Conservation (phyloP, 2,888 invertebrate genomes). For the Ectobius pallidus region DNA sequence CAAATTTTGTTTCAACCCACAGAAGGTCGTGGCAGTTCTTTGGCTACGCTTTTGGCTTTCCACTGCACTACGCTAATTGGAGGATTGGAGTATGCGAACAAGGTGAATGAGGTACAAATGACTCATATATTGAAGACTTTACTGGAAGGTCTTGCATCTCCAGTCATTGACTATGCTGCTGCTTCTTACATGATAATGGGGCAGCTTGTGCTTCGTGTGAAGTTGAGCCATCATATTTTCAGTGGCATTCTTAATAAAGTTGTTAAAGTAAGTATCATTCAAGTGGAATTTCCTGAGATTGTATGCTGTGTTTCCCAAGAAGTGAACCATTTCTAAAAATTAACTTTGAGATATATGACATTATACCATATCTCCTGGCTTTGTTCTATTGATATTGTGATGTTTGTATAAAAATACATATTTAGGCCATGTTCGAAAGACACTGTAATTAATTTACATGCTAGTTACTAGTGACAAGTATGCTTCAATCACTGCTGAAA, state of each 20-base stretch:
- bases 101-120: constrained; percentile 60
- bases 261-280: constrained; percentile 54
- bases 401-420: too few species aligned
- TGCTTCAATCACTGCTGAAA: too few species aligned
- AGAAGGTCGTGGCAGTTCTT: constrained; percentile 59
- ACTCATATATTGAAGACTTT: constrained; percentile 72
- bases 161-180: constrained; percentile 72
- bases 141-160: constrained; percentile 71
- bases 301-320: too few species aligned
- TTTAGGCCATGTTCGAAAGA: too few species aligned
- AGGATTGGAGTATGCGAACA: constrained; percentile 63
- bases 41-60: constrained; percentile 79
- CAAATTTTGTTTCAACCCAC: too few species aligned
- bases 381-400: too few species aligned
- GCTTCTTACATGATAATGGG: constrained; percentile 76
- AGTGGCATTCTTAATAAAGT: constrained; percentile 66
- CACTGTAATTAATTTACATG: too few species aligned
- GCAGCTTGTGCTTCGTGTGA: constrained; percentile 69
- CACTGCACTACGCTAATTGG: constrained; percentile 78
- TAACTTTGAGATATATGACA: background rate
- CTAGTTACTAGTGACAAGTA: too few species aligned
- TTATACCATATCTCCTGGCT: background rate
- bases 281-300: background rate
- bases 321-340: background rate
- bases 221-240: constrained; percentile 62